Percentiles rank a stretch among this genome's conserved stretches.
Conservation (phyloP, 2,113 vertebrate species). For the Pterocles gutturalis region DNA sequence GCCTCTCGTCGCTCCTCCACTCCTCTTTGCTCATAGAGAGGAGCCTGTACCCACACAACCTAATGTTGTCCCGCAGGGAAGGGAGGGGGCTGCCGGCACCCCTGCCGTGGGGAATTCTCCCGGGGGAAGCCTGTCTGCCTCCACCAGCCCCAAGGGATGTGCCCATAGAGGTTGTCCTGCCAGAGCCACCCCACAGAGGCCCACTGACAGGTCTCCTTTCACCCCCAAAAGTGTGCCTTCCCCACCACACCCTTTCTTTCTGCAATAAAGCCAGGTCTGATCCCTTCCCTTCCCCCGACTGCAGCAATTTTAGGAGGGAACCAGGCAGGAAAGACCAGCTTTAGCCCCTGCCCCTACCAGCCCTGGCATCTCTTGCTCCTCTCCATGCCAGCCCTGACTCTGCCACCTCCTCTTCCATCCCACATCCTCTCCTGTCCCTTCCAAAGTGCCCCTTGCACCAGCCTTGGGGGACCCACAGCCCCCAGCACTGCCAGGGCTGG, state of each 20-base stretch:
- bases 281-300: neutral
- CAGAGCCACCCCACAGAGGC: neutral
- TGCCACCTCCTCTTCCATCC: neutral
- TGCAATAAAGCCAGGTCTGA: neutral
- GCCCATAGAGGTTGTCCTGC: too few species aligned
- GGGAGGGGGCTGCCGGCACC: neutral
- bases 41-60: neutral
- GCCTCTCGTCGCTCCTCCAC: neutral
- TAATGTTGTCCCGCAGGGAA: neutral
- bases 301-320: neutral
- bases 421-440: too few species aligned
- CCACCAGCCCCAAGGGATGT: neutral
- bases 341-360: neutral
- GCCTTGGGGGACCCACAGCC: neutral
- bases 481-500: too few species aligned
- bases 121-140: neutral
- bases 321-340: neutral
- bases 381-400: too few species aligned
- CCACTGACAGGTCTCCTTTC: neutral
- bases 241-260: neutral
- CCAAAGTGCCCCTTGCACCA: neutral
- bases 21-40: neutral
- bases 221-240: neutral
- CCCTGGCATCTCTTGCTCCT: neutral
- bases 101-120: neutral